Base-by-base conservation (phyloP, 2,113 vertebrate species). In the Ovis aries region DNA sequence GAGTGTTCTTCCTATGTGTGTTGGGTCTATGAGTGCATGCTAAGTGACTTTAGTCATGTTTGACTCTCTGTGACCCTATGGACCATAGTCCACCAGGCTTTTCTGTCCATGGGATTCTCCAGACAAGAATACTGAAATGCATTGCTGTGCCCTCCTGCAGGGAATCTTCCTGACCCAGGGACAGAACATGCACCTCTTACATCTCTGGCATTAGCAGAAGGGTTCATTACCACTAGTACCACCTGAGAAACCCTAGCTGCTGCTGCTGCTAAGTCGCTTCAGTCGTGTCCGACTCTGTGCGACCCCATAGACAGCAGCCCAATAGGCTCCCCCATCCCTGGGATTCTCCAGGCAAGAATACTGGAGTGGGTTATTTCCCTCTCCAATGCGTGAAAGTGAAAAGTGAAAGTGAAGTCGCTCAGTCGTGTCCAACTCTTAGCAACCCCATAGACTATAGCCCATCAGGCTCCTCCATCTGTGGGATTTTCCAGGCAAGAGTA, bases 221-320 rank as follows among this genome's bases (percentile, higher is more conserved):
- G 10, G n/a, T 71, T 71, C 67, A 40, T 71, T 40, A 71, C 67
- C 67, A 40, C 67, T 71, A 12, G 19, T 71, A 71, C 5, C n/a
- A 40, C n/a, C 67, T 71, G 67, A 40, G 67, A 71, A 71, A 71
- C 10, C 67, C 52, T 80, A 90, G 29, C 29, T 62, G 29, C 59
- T 60, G 27, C 59, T 60, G 11, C 59, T 60, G 29, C 57, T 31
- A 60, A 60, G 59, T 60, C 0, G 1, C 59, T 31, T 60, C 59
- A 31, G 12, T 60, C 2, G 0, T 60, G 5, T 60, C 12, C 5
- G 0, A 60, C 59, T 60, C 59, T 60, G 59, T 60, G 59, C 2
- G 13, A 60, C 59, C 27, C 59, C 59, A 60, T 3, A 31, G 59
- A 60, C 59, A 6, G 13, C 29, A 14, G 59, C 59, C 59, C 59